Evolutionary conservation across 2,797 vertebrate genomes (phyloP).

Genomic region (Emydoidea blandingii): DNA sequence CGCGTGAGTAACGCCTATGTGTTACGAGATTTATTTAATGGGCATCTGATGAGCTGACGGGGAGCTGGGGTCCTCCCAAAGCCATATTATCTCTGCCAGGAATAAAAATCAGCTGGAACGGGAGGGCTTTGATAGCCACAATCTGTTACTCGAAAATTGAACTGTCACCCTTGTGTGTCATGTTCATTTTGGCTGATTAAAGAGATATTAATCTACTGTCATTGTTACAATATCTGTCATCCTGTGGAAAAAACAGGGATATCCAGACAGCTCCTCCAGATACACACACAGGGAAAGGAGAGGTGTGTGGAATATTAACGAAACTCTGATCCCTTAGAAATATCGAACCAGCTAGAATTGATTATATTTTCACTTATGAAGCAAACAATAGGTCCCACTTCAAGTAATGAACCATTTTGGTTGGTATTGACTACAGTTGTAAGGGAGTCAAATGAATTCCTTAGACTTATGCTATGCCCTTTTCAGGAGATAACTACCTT

Average conservation of each 20-base stretch:
- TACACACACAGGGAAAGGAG: slow-evolving; percentile 6
- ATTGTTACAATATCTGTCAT: slow-evolving; percentile 83
- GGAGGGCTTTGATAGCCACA: slow-evolving; percentile 86
- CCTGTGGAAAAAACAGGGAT: slow-evolving; percentile 48
- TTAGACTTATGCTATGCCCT: slow-evolving; percentile 6
- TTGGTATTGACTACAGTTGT: not conserved
- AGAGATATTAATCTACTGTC: slow-evolving; percentile 92
- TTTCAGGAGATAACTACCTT: not conserved
- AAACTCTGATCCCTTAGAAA: slow-evolving; percentile 48
- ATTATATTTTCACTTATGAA: not conserved
- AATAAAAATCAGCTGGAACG: slow-evolving; percentile 88
- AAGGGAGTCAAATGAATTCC: not conserved
- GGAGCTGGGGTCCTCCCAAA: slow-evolving; percentile 77
- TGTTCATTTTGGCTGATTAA: slow-evolving; percentile 91
- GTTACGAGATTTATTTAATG: slow-evolving; percentile 87
- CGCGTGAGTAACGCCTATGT: slow-evolving; percentile 78
- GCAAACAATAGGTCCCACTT: not conserved
- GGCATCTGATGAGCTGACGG: slow-evolving; percentile 80
- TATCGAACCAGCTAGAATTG: slow-evolving; percentile 32
- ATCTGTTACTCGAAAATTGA: slow-evolving; percentile 99
- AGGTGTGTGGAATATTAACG: slow-evolving; percentile 73
- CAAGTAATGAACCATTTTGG: slow-evolving; percentile 29
- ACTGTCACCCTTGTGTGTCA: slow-evolving; percentile 94
- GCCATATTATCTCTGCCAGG: slow-evolving; percentile 85
- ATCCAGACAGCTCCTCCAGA: slow-evolving; percentile 64